Evolutionary conservation across 1,140 invertebrate species (phyloP).

Genomic region (Brachionus sp.): DNA sequence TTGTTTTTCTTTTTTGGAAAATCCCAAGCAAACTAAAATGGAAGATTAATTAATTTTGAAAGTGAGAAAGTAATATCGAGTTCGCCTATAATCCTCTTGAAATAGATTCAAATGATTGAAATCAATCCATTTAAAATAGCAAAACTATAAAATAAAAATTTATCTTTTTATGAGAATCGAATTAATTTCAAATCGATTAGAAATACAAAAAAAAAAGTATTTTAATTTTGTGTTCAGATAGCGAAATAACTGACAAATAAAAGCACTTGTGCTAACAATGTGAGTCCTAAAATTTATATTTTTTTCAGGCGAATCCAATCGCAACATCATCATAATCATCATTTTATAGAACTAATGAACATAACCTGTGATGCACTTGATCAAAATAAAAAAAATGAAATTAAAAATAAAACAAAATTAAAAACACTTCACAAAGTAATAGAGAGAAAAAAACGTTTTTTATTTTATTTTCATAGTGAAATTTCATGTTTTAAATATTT

Average conservation of each 20-base stretch:
- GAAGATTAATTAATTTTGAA: slow-evolving; percentile 39
- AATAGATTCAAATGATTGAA: background rate
- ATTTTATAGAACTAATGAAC: no score
- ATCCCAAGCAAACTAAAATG: background rate
- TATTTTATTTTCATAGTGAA: background rate
- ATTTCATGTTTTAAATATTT: slow-evolving; percentile 26
- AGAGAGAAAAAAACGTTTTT: background rate
- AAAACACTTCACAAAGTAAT: background rate
- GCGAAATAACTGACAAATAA: background rate
- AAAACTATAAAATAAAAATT: background rate
- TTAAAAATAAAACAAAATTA: background rate
- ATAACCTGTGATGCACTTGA: no score
- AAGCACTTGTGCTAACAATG: background rate
- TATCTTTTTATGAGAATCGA: background rate
- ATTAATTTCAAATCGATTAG: background rate
- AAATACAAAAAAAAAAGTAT: background rate
- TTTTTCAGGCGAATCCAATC: no score
- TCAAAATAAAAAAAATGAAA: background rate
- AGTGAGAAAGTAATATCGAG: slow-evolving; percentile 22
- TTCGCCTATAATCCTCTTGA: background rate
- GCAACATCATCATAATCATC: no score
- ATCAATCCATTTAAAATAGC: background rate
- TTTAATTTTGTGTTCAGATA: background rate
- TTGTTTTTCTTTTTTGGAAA: slow-evolving; percentile 19
- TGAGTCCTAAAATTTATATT: no score